phyloP scores from a whole-genome alignment of 2,113 vertebrate genomes.

The Chaetops frenatus region DNA sequence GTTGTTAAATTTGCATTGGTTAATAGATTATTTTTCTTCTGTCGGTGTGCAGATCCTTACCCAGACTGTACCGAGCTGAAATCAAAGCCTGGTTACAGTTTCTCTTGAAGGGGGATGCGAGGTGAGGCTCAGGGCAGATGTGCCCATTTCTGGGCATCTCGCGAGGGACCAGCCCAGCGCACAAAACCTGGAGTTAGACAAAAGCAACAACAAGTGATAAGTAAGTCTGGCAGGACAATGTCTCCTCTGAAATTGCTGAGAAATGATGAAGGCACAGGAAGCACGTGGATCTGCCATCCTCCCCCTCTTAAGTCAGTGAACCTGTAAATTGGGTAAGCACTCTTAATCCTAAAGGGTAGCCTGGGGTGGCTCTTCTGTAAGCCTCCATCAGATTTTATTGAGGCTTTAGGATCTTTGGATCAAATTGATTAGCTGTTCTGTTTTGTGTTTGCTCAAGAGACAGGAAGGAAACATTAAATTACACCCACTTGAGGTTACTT shows the following conservation, averaged over 20 bases:
- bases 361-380: neutral
- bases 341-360: neutral
- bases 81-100: neutral
- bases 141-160: neutral
- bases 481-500: neutral
- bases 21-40: neutral
- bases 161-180: neutral
- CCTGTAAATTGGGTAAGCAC: neutral
- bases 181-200: neutral
- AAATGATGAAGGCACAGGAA: neutral
- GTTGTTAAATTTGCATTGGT: neutral
- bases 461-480: conserved; percentile 20
- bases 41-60: neutral
- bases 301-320: neutral
- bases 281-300: neutral
- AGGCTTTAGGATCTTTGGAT: neutral
- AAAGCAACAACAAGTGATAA: neutral
- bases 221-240: neutral
- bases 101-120: neutral
- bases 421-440: neutral
- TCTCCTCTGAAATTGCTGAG: neutral
- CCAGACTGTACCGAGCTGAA: neutral
- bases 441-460: neutral
- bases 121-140: neutral
- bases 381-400: neutral